Percentiles rank a stretch among this genome's conserved stretches.
Evolutionary conservation across 2,113 vertebrate genomes (phyloP).

Genomic region (Phrynosoma platyrhinos): DNA sequence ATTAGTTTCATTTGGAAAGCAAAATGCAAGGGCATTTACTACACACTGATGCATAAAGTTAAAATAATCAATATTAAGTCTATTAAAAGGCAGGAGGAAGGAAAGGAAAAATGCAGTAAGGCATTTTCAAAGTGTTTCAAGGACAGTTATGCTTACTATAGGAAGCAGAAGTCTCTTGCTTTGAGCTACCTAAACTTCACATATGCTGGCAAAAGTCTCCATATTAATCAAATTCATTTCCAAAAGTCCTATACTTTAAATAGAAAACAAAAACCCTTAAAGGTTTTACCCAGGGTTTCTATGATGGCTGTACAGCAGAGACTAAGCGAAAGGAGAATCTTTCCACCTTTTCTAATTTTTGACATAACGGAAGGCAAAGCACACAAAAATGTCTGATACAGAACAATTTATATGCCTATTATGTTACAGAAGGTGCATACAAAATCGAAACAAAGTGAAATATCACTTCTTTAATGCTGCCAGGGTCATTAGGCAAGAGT

Average conservation of each 20-base stretch:
- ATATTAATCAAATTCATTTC: neutral
- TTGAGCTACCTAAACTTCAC: too few species aligned
- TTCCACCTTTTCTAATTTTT: neutral
- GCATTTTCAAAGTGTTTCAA: neutral
- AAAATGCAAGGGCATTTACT: neutral
- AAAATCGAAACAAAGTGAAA: constrained; percentile 38
- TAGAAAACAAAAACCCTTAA: neutral
- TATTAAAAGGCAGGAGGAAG: neutral
- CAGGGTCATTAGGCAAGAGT: constrained; percentile 30
- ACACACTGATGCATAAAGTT: neutral
- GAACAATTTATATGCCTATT: constrained; percentile 33
- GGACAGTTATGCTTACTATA: neutral
- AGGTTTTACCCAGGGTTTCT: neutral
- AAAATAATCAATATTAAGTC: constrained; percentile 17
- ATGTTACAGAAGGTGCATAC: constrained; percentile 38
- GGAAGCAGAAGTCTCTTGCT: neutral
- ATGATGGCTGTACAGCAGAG: neutral
- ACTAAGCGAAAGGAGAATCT: neutral
- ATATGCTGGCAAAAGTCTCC: neutral
- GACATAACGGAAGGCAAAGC: constrained; percentile 6
- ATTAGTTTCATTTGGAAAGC: neutral
- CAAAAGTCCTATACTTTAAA: neutral
- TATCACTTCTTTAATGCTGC: constrained; percentile 28
- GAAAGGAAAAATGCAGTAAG: neutral
- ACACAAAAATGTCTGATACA: constrained; percentile 8